Conservation (phyloP, 2,888 invertebrate species). For the Apantesis nais region DNA sequence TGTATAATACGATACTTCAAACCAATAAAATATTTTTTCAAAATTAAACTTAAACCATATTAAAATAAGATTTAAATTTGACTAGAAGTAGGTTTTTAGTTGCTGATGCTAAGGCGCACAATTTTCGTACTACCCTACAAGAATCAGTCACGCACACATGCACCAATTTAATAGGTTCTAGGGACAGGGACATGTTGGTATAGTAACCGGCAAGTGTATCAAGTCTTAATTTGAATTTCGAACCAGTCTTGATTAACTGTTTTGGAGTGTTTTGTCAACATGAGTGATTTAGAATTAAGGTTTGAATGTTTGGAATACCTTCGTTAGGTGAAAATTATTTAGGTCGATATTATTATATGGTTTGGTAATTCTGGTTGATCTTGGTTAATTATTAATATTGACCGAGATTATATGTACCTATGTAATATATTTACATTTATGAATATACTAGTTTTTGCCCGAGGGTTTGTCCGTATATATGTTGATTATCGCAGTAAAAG, state of each 20-base stretch:
- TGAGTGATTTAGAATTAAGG: slow-evolving; percentile 30
- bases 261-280: slow-evolving; percentile 54
- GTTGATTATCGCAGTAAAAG: no score
- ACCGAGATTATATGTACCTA: neutral
- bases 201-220: slow-evolving; percentile 56
- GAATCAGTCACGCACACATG: slow-evolving; percentile 76
- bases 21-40: slow-evolving; percentile 17
- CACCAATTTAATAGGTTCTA: slow-evolving; percentile 61
- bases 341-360: slow-evolving; percentile 6
- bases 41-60: neutral
- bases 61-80: slow-evolving; percentile 6
- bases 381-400: slow-evolving; percentile 15
- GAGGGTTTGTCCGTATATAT: no score
- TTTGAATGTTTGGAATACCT: slow-evolving; percentile 26
- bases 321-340: slow-evolving; percentile 26
- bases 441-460: no score
- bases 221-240: slow-evolving; percentile 59
- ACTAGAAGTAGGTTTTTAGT: neutral
- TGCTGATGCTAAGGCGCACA: neutral
- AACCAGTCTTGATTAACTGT: slow-evolving; percentile 48
- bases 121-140: slow-evolving; percentile 32
- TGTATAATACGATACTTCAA: slow-evolving; percentile 42
- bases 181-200: slow-evolving; percentile 33
- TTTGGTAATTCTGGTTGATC: slow-evolving; percentile 13
- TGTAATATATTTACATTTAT: neutral